Evolutionary conservation across 2,113 vertebrate genomes (phyloP).

Genomic region (Microcebus jonahi): DNA sequence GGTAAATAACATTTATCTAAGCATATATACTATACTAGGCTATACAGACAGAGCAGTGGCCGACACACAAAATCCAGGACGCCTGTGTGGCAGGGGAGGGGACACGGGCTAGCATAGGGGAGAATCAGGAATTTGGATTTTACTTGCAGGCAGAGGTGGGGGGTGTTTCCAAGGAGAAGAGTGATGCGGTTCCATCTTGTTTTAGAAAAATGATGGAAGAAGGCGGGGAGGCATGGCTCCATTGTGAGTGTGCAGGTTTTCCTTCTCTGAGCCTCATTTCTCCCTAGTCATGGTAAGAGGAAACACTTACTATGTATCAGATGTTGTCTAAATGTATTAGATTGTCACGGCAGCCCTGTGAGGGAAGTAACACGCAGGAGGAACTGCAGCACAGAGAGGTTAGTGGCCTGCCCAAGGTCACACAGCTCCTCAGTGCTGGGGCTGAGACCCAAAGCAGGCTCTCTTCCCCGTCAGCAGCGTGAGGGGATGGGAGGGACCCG

Average conservation of each 20-base stretch:
- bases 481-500: background rate
- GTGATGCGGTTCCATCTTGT: no score
- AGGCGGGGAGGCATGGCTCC: no score
- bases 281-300: background rate
- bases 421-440: background rate
- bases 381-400: background rate
- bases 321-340: no score
- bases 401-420: background rate
- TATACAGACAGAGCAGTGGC: no score
- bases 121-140: background rate
- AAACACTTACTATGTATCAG: background rate
- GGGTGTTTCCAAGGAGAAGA: background rate
- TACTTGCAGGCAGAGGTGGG: background rate
- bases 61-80: background rate
- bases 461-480: background rate
- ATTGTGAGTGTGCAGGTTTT: background rate
- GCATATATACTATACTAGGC: background rate
- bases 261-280: background rate
- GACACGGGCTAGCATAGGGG: background rate
- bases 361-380: background rate
- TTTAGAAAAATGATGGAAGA: background rate
- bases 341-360: background rate
- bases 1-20: background rate
- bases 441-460: background rate
- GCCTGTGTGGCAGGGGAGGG: background rate